A percentile compares a stretch with the other conserved stretches of the same genome.
phyloP scores from a whole-genome alignment of 2,113 vertebrate genomes.

The Sinocyclocheilus maitianheensis region DNA sequence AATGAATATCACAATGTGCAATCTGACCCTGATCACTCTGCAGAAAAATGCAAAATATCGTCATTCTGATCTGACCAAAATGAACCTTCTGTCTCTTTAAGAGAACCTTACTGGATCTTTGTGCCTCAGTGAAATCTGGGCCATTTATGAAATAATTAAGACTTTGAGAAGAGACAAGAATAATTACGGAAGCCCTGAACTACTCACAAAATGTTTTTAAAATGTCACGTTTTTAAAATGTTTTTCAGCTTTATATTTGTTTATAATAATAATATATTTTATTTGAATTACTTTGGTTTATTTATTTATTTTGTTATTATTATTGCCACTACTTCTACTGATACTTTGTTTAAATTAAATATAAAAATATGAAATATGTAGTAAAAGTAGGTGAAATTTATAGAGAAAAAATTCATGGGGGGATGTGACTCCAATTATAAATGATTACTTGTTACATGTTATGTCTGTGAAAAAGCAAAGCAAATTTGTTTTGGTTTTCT shows the following conservation, averaged over 20 bases:
- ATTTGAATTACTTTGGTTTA: not conserved
- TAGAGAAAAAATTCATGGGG: too few relatives aligned
- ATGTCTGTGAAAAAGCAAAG: not conserved
- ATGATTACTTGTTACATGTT: not conserved
- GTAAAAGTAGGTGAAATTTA: too few relatives aligned
- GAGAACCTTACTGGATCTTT: constrained; percentile 13
- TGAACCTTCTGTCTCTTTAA: not conserved
- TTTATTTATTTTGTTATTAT: not conserved
- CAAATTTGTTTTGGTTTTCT: not conserved
- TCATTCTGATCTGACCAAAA: not conserved
- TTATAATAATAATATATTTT: not conserved
- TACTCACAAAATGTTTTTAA: not conserved
- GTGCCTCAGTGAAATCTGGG: not conserved
- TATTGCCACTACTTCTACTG: not conserved
- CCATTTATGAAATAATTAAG: constrained; percentile 18
- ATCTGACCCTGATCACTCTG: constrained; percentile 7
- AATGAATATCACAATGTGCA: constrained; percentile 6
- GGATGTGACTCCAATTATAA: too few relatives aligned
- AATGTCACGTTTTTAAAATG: not conserved
- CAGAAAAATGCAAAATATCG: not conserved
- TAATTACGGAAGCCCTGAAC: not conserved
- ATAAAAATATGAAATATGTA: too few relatives aligned
- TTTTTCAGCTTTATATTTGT: not conserved
- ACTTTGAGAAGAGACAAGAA: constrained; percentile 2
- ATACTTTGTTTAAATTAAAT: too few relatives aligned